Evolutionary conservation across 2,113 vertebrate species (phyloP).

Genomic region (Piaya cayana): DNA sequence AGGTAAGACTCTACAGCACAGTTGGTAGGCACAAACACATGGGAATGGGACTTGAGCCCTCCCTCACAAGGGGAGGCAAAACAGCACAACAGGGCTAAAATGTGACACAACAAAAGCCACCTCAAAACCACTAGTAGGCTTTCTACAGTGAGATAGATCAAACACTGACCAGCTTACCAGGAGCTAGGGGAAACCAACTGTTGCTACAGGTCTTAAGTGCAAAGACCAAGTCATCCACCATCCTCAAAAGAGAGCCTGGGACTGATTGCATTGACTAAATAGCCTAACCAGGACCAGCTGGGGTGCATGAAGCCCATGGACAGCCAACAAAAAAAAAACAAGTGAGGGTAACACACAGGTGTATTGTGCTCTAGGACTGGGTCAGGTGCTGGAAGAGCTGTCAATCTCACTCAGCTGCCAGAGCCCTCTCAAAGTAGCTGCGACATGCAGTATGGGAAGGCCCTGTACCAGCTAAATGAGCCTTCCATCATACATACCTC

Average conservation of each 20-base stretch:
- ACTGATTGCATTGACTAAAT: background rate
- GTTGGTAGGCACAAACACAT: accelerated
- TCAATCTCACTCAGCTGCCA: background rate
- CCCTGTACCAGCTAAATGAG: background rate
- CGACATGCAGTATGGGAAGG: background rate
- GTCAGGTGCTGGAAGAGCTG: background rate
- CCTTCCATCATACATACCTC: background rate
- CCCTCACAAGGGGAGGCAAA: background rate
- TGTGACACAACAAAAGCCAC: background rate
- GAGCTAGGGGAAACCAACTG: accelerated
- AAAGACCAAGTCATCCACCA: accelerated
- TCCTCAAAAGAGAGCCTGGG: accelerated
- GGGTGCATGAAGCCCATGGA: background rate
- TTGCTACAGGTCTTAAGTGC: accelerated
- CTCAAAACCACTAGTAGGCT: background rate
- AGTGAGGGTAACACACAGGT: background rate
- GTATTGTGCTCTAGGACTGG: background rate
- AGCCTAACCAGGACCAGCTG: background rate
- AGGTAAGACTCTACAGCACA: background rate
- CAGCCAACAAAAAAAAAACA: background rate
- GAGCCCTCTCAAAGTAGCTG: background rate
- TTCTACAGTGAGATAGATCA: background rate
- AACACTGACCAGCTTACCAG: background rate
- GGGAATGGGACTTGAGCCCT: background rate
- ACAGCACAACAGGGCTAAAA: background rate